Evolutionary conservation across 2,888 invertebrate genomes (phyloP), one percentile per base, ranked within the genome.

Genomic region (Drosophila kokeensis): DNA sequence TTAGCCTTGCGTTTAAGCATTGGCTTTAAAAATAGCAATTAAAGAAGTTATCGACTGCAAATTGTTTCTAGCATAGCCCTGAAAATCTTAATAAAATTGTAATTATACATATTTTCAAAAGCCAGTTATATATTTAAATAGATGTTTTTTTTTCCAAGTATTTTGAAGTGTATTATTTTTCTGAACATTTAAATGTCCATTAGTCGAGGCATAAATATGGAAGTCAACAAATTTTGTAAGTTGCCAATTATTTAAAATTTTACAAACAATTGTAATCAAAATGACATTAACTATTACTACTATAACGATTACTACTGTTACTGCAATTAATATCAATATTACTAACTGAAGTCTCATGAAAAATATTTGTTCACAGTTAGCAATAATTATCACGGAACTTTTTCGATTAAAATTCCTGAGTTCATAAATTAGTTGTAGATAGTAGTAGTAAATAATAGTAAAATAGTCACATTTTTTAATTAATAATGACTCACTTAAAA

Each of bases 321-420:
- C 24, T 50, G 15, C 38, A 50, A 64, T 40, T 38, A 32, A 0
- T 30, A 63, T 18, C 32, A 32, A 21, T 50, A 40, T 32, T 32
- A 34, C 40, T 65, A 21, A 18, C 18, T 36, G 48, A 42, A n/a
- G 30, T 68, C 40, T 21, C n/a, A 50, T 50, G 32, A 65, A 4
- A 34, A 40, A 21, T 29, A 13, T 21, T 34, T 38, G 13, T n/a
- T 15, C 15, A n/a, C 1, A n/a, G 2, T 38, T 54, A 15, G 13
- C 10, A 11, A 18, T 49, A 6, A 27, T 24, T 24, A 24, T 6
- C 45, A 15, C 15, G 21, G 15, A 45, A 45, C 1, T 15, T 38
- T 38, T 38, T 38, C 38, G 18, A 38, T 38, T 7, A 38, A 38
- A 8, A 38, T 38, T 1, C 7, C 4, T 15, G 15, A 15, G 24